A percentile compares a stretch with the other conserved stretches of the same genome.
Evolutionary conservation across 1,140 invertebrate genomes (phyloP).

Genomic region (Araneus ventricosus): DNA sequence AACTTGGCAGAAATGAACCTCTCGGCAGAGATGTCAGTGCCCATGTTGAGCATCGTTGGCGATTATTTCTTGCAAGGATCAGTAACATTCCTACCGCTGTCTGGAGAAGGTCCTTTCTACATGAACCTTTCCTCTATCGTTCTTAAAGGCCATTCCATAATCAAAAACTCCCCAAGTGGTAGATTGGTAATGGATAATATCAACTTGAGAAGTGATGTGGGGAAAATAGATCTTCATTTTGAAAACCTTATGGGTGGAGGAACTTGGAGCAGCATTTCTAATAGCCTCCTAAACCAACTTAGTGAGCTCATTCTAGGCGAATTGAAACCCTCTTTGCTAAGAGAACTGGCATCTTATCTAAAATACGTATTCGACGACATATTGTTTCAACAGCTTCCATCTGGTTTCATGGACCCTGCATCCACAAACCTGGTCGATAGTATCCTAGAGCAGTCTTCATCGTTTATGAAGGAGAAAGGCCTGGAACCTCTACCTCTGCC

Average conservation of each 20-base stretch:
- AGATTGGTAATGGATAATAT: constrained; percentile 30
- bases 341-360: constrained; percentile 61
- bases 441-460: constrained; percentile 45
- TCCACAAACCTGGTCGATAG: constrained; percentile 75
- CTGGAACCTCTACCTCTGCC: constrained; percentile 76
- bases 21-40: constrained; percentile 67
- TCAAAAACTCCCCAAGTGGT: not conserved
- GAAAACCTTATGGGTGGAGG: constrained; percentile 76
- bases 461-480: constrained; percentile 29
- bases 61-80: constrained; percentile 75
- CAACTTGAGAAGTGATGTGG: constrained; percentile 64
- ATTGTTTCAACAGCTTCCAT: constrained; percentile 62
- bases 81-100: constrained; percentile 72
- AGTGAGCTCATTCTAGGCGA: constrained; percentile 75
- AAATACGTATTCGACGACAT: constrained; percentile 67
- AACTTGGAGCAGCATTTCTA: constrained; percentile 52
- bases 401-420: constrained; percentile 26
- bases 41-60: constrained; percentile 70
- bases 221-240: constrained; percentile 74
- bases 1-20: constrained; percentile 74
- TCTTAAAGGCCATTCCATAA: constrained; percentile 43
- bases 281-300: constrained; percentile 75
- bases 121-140: constrained; percentile 76
- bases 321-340: constrained; percentile 71
- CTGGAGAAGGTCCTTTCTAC: constrained; percentile 76